Evolutionary conservation across 2,797 vertebrate species (phyloP), one percentile per base, ranked within the genome.

Genomic region (Lacerta agilis): DNA sequence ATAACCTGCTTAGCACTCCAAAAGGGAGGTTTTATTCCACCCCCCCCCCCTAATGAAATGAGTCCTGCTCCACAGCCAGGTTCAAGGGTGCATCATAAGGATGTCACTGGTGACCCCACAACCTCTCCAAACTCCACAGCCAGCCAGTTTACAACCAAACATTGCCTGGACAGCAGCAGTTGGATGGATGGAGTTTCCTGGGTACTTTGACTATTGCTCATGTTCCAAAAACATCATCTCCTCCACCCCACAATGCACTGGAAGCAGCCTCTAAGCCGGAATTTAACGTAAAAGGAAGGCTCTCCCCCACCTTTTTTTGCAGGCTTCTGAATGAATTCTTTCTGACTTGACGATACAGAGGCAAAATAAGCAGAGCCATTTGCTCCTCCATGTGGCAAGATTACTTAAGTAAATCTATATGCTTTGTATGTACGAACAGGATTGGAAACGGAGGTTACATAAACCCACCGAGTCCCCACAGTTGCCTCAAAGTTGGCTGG

Each of bases 401-500:
- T 91, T 92, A 90, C 94, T 95, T 88, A 91, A 88, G 83, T 84
- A 91, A 92, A 95, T 94, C 88, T 43, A 43, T 91, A 73, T 90
- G 88, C 58, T 85, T 55, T 75, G 82, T 93, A 83, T 89, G 89
- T 76, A 87, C 0, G 85, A 86, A 92, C 3, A 77, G 82, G 75
- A 85, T 87, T 94, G 89, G 92, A 90, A 86, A 0, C 33, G 4
- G 92, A 67, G 27, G 83, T 88, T 79, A 66, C 81, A 36, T 88
- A 79, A 92, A 87, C 86, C 90, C 89, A 84, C 89, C 86, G 69
- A 93, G 90, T 80, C 87, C 90, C 91, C 89, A 79, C 79, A 61
- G 92, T 94, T 90, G 93, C 93, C 92, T 89, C 83, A 77, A 92
- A 94, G 92, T 95, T 94, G 94, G 93, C 91, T 79, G 85, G 93